These are phyloP conservation scores for Polyploca ridens DNA, from an alignment of 2,888 invertebrate genomes.

Conservation along the genomic window DNA sequence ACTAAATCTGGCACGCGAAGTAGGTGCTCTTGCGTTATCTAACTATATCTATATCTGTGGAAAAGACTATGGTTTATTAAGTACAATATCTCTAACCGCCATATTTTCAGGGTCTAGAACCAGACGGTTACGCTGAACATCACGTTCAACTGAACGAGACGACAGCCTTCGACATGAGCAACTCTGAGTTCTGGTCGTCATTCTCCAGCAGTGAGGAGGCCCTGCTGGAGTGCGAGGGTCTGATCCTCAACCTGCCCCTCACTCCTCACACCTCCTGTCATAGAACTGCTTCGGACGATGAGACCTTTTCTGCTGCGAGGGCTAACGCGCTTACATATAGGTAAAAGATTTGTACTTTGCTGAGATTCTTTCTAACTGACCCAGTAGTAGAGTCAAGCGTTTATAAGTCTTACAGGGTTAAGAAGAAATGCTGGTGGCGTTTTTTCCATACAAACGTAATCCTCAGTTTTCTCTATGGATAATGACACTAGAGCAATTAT, in stretches of 20 bases:
- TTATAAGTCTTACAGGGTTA: too few species aligned
- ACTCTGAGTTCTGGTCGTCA: conserved; percentile 92
- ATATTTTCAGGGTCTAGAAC: conserved; percentile 74
- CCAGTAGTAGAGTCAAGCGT: too few species aligned
- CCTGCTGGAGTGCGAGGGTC: conserved; percentile 88
- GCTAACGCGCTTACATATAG: conserved; percentile 88
- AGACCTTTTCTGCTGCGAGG: conserved; percentile 78
- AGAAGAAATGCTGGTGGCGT: too few species aligned
- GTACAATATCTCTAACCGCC: too few species aligned
- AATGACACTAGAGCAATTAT: too few species aligned
- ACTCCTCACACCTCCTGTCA: conserved; percentile 86
- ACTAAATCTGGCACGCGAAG: too few species aligned
- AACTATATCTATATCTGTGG: too few species aligned
- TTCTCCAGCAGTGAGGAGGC: conserved; percentile 93
- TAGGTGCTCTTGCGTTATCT: too few species aligned
- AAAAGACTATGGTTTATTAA: too few species aligned
- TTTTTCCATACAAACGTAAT: too few species aligned
- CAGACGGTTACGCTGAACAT: conserved; percentile 87
- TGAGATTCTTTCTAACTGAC: too few species aligned
- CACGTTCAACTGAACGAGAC: conserved; percentile 87
- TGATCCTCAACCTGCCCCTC: conserved; percentile 89
- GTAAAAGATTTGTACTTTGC: conserved; percentile 52
- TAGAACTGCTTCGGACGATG: conserved; percentile 60
- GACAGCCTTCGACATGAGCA: conserved; percentile 87
- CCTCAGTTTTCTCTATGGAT: too few species aligned